A percentile compares a stretch with the other conserved stretches of the same genome.
Evolutionary conservation across 2,888 invertebrate genomes (phyloP).

Genomic region (Lithosia quadra): DNA sequence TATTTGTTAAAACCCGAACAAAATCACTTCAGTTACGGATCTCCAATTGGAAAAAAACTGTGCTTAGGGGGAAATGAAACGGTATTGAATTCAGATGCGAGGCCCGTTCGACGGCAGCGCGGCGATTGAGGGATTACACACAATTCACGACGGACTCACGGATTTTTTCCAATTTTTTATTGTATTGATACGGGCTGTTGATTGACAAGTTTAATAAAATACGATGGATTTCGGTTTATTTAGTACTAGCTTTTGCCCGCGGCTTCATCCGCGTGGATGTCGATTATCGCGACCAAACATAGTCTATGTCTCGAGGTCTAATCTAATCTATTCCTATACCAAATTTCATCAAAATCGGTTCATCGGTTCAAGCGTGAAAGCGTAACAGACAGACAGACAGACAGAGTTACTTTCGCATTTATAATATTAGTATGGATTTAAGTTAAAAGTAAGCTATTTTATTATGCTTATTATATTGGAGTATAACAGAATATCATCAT

Average conservation of each 20-base stretch:
- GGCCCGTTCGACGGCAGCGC: conserved; percentile 45
- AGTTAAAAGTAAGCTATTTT: no score
- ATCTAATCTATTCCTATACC: no score
- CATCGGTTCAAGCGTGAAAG: no score
- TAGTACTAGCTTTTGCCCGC: not conserved
- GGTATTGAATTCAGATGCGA: conserved; percentile 66
- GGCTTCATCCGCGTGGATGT: no score
- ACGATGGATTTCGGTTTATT: not conserved
- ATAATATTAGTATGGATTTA: no score
- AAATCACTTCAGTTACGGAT: conserved; percentile 40
- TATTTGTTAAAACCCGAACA: not conserved
- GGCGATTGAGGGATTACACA: conserved; percentile 71
- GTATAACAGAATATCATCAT: no score
- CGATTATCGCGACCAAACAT: no score
- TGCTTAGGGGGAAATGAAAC: conserved; percentile 67
- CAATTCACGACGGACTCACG: conserved; percentile 41
- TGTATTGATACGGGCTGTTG: conserved; percentile 23
- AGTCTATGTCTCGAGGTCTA: no score
- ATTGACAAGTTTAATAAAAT: conserved; percentile 7
- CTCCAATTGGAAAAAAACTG: conserved; percentile 60
- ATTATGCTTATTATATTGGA: no score
- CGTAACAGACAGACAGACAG: no score
- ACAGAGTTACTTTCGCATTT: no score
- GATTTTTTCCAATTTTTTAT: conserved; percentile 36
- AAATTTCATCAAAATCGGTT: no score